These are phyloP conservation scores for Pelmatolapia mariae DNA, from an alignment of 2,113 vertebrate genomes.

Conservation along the genomic window DNA sequence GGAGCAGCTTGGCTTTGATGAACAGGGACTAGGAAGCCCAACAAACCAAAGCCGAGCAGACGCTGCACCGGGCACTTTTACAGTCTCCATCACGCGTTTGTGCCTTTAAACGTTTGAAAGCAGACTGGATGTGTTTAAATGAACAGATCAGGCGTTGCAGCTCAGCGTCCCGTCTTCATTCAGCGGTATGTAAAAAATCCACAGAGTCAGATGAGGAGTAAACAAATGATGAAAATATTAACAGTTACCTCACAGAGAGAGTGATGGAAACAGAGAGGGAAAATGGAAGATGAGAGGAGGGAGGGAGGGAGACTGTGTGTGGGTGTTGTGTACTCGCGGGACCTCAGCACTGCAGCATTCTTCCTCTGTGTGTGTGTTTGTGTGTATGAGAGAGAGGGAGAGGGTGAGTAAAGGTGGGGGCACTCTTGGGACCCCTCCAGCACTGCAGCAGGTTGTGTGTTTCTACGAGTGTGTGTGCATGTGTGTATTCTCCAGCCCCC, in stretches of 20 bases:
- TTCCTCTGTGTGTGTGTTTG: constrained; percentile 48
- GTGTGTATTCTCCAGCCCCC: constrained; percentile 69
- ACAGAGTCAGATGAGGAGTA: constrained; percentile 3
- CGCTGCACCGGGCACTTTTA: neutral
- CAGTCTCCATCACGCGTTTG: neutral
- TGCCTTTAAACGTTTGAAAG: neutral
- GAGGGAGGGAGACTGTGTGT: constrained; percentile 54
- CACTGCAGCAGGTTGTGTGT: constrained; percentile 69
- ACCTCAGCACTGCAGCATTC: constrained; percentile 71
- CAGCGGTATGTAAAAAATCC: neutral
- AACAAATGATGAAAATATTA: constrained; percentile 49
- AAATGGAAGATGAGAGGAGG: constrained; percentile 44
- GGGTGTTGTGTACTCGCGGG: constrained; percentile 63
- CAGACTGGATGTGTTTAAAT: neutral
- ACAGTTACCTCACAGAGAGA: constrained; percentile 52
- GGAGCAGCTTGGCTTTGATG: neutral
- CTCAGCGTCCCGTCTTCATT: neutral
- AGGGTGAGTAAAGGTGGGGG: constrained; percentile 69
- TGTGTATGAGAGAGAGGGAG: constrained; percentile 28
- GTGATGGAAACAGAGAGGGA: constrained; percentile 40
- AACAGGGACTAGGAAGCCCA: neutral
- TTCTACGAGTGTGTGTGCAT: constrained; percentile 8
- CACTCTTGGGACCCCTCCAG: constrained; percentile 75
- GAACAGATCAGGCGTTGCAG: neutral
- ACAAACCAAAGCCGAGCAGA: fast-evolving